A percentile compares a stretch with the other conserved stretches of the same genome.
Conservation (phyloP, 2,113 vertebrate genomes). For the Caloenas nicobarica region DNA sequence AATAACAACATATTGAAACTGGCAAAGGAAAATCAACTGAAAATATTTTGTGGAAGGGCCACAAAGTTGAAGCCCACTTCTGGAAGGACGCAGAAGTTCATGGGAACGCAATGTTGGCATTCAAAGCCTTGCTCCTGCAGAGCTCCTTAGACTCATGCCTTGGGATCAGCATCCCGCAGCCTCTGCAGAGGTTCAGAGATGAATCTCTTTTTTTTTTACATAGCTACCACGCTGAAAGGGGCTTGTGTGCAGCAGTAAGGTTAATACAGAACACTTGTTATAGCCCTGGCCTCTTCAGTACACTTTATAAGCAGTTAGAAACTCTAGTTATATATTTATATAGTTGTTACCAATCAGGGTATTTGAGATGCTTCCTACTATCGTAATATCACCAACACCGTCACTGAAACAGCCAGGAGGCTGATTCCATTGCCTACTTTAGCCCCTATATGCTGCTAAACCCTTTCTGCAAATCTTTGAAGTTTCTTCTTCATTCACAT, state of each 20-base stretch:
- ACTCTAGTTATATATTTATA: not conserved
- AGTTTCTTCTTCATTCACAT: not conserved
- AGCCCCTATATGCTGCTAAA: not conserved
- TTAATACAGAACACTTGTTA: constrained; percentile 1
- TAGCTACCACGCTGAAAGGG: not conserved
- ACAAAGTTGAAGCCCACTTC: not conserved
- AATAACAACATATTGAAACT: constrained; percentile 32
- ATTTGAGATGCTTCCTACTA: not conserved
- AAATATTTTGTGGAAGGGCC: constrained; percentile 8
- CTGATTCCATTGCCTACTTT: not conserved
- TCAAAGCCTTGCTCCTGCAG: constrained; percentile 2
- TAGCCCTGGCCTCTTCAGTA: not conserved
- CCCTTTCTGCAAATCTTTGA: not conserved
- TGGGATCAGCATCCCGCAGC: not conserved
- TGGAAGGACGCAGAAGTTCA: constrained; percentile 12
- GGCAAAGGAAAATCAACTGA: constrained; percentile 26
- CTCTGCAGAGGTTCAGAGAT: not conserved
- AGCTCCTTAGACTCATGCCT: not conserved
- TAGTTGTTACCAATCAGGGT: not conserved
- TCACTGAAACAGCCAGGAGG: not conserved
- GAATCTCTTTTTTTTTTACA: not conserved
- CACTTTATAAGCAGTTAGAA: not conserved
- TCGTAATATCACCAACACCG: not conserved
- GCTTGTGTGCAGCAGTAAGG: not conserved
- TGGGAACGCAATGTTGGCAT: not conserved